phyloP scores from a whole-genome alignment of 2,113 vertebrate genomes.

The Alectura lathami region DNA sequence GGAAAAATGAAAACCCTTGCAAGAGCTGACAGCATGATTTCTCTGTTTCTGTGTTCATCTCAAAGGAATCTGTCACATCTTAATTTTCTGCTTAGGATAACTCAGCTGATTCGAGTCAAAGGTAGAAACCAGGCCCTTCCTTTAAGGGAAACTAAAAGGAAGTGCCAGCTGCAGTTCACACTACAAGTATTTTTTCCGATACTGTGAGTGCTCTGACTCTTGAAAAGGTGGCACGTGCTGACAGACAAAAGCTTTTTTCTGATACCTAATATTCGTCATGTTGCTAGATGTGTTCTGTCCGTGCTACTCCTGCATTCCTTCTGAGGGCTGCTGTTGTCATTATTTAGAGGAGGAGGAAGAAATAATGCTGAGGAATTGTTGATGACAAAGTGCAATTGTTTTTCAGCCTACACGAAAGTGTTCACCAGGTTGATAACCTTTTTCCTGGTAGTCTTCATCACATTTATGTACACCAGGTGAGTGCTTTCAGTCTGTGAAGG shows the following conservation, averaged over 20 bases:
- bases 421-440: conserved; percentile 51
- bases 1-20: not conserved
- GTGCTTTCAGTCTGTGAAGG: not conserved
- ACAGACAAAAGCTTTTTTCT: not conserved
- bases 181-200: not conserved
- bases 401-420: conserved; percentile 44
- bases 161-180: not conserved
- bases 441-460: not conserved
- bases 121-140: not conserved
- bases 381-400: not conserved
- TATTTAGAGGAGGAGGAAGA: not conserved
- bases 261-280: not conserved
- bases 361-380: not conserved
- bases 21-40: not conserved
- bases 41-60: not conserved
- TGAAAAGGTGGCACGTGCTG: not conserved
- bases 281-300: not conserved
- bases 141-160: not conserved
- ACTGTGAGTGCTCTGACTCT: not conserved
- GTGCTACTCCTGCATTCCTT: not conserved
- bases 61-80: not conserved
- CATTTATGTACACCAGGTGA: conserved; percentile 48
- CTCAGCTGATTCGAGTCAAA: not conserved
- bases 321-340: not conserved
- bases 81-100: not conserved